Evolutionary conservation across 2,888 invertebrate genomes (phyloP), one percentile per base, ranked within the genome.

Genomic region (Endotricha flammealis): DNA sequence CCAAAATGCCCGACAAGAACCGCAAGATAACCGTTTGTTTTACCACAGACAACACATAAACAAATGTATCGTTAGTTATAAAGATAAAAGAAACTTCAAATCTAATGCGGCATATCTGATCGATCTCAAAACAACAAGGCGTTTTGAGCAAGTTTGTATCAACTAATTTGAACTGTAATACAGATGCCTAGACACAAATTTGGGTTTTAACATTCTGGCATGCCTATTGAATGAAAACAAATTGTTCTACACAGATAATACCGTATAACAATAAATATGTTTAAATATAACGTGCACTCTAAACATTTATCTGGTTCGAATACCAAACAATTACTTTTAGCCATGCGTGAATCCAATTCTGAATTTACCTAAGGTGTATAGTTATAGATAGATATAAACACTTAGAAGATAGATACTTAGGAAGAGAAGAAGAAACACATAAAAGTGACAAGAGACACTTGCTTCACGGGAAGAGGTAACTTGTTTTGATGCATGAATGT

Each of bases 1-100:
- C 81, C 81, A 81, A 83, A 86, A 81, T 68, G 83, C 81, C 85
- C 86, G 67, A 83, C 85, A 80, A 86, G 82, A 80, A 82, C 82
- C 82, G 81, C 75, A 80, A 56, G 72, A 73, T 75, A 81, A 81
- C 82, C 79, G 69, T 59, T 61, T 67, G 60, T 65, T 48, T 48
- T 44, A 53, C 50, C 50, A 48, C 35, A 51, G 29, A 43, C 29
- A 50, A 42, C 33, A 42, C 32, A 47, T 41, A 28, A 24, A 43
- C 8, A 34, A 12, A 3, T 7, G 20, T 12, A 14, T 14, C 2
- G 13, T 10, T 23, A 28, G 12, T 4, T 11, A 6, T 11, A 20
- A 23, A 9, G 3, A 22, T 35, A 12, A 29, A 33, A 5, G 13
- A 13, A 4, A 29, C 2, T 10, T 29, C 13, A 16, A 31, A 29